A percentile compares a stretch with the other conserved stretches of the same genome.
phyloP scores from a whole-genome alignment of 2,797 vertebrate species.

The Myotis daubentonii region DNA sequence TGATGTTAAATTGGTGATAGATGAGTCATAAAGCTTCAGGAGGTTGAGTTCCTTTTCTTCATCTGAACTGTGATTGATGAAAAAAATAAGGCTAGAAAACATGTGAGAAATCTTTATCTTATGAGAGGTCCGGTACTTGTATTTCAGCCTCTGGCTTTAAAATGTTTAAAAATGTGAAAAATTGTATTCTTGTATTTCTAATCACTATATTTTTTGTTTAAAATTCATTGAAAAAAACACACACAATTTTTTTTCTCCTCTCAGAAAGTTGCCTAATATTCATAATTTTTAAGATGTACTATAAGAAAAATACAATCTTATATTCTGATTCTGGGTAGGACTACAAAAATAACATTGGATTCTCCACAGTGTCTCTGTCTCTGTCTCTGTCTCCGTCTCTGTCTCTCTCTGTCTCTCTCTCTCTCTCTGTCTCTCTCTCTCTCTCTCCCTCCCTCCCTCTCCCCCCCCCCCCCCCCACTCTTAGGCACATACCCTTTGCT shows the following conservation, averaged over 20 bases:
- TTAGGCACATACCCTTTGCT: background rate
- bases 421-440: background rate
- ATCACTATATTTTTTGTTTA: background rate
- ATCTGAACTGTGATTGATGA: constrained; percentile 75
- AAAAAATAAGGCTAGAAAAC: constrained; percentile 58
- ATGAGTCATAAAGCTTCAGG: constrained; percentile 67
- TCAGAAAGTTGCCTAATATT: background rate
- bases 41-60: constrained; percentile 62
- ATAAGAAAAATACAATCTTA: background rate
- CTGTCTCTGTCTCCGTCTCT: background rate
- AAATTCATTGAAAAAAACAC: background rate
- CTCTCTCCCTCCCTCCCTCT: background rate
- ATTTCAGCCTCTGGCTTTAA: constrained; percentile 45
- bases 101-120: constrained; percentile 51
- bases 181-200: background rate
- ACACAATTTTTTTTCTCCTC: background rate
- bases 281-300: background rate
- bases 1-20: constrained; percentile 74
- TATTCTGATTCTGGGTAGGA: background rate
- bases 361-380: background rate
- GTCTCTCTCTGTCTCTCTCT: background rate
- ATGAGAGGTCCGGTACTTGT: constrained; percentile 41
- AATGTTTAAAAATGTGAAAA: constrained; percentile 48
- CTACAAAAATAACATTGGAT: background rate
- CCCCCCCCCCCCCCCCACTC: too few relatives aligned